These are phyloP conservation scores for Melanostoma mellinum DNA, from an alignment of 2,888 invertebrate species.

Conservation along the genomic window DNA sequence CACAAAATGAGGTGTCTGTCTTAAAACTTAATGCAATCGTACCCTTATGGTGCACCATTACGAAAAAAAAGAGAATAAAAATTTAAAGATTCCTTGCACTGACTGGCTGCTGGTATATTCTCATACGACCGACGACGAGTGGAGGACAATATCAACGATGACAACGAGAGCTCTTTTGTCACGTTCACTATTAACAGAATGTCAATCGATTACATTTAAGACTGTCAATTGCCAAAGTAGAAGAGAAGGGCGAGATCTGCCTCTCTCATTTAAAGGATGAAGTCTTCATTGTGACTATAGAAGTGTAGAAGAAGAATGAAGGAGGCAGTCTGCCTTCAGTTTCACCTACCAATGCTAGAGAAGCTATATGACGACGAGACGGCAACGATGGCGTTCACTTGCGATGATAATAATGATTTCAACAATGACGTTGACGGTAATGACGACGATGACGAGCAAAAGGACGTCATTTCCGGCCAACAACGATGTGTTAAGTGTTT, in stretches of 20 bases:
- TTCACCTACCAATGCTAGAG: not conserved
- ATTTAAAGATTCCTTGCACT: conserved; percentile 8
- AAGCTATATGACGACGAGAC: not conserved
- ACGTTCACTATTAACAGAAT: conserved; percentile 70
- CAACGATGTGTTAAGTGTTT: conserved; percentile 68
- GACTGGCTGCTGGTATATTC: not conserved
- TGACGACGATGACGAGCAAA: conserved; percentile 57
- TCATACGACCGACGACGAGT: conserved; percentile 14
- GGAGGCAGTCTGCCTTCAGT: not conserved
- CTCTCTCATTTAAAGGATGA: conserved; percentile 36
- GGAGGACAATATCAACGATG: conserved; percentile 29
- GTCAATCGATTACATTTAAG: conserved; percentile 70
- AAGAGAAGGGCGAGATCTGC: not conserved
- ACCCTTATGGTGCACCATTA: conserved; percentile 35
- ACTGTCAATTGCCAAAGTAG: conserved; percentile 63
- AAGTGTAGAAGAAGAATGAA: not conserved
- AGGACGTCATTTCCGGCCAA: conserved; percentile 59
- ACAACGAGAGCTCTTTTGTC: conserved; percentile 58
- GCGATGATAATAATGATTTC: conserved; percentile 25
- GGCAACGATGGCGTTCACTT: conserved; percentile 3
- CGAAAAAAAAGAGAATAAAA: conserved; percentile 15
- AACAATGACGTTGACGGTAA: conserved; percentile 40
- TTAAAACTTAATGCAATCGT: conserved; percentile 50
- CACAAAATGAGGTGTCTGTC: conserved; percentile 2
- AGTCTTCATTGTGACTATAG: conserved; percentile 11